These are phyloP conservation scores for Stercorarius parasiticus DNA, from an alignment of 2,113 vertebrate species.

Conservation along the genomic window DNA sequence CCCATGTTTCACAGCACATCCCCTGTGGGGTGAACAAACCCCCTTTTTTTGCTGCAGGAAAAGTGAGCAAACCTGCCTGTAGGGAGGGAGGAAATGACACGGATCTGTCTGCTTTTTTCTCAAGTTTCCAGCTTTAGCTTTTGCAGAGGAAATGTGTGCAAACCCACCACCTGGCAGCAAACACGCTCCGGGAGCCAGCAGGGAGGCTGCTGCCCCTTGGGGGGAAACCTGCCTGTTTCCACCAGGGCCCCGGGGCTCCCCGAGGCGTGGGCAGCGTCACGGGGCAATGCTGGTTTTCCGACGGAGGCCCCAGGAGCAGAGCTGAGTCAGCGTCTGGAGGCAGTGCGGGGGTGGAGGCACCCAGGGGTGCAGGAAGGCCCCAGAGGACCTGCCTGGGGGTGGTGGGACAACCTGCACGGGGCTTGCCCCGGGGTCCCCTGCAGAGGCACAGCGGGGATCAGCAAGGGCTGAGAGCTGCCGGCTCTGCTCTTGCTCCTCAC, in stretches of 20 bases:
- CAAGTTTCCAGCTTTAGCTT: not conserved
- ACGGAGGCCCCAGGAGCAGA: not conserved
- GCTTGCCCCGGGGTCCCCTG: not conserved
- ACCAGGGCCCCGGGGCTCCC: not conserved
- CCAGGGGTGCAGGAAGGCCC: not conserved
- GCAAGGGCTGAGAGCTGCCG: fast-evolving
- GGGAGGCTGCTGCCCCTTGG: not conserved
- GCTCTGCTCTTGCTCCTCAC: not conserved
- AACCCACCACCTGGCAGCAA: not conserved
- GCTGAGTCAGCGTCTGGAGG: slow-evolving; percentile 27
- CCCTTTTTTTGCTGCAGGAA: not conserved
- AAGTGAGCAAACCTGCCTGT: not conserved
- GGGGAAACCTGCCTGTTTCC: not conserved
- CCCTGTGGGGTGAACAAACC: not conserved
- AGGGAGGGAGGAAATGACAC: not conserved
- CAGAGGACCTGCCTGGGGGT: not conserved
- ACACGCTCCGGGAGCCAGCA: fast-evolving
- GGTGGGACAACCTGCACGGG: not conserved
- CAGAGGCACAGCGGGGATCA: not conserved
- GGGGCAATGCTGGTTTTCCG: not conserved
- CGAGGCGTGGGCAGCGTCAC: not conserved
- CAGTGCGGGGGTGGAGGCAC: not conserved
- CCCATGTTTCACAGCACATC: not conserved
- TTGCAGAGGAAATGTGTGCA: not conserved
- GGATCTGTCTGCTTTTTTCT: not conserved